Base-by-base conservation (phyloP, 2,113 vertebrate species). In the Cryptotis parvus region DNA sequence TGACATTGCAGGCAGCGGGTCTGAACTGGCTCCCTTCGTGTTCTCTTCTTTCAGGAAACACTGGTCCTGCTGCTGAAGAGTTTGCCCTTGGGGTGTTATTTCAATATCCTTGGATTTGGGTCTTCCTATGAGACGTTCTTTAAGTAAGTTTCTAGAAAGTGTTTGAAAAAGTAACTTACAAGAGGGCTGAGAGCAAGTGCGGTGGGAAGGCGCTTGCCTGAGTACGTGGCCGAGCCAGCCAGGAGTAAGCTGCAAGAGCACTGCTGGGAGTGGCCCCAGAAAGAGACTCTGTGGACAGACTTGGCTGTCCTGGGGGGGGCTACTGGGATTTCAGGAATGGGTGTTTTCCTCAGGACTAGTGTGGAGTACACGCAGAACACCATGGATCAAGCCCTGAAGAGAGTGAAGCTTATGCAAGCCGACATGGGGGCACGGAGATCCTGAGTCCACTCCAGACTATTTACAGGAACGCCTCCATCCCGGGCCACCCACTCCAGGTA, bases 81-180 rank as follows among this genome's bases (percentile, higher is more conserved):
- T 77, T 97, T 99, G 75, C 98, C 99, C 8, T 41, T 99, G 43
- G 98, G 98, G 93, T 99, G 98, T 95, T 98, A 98, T 90, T 99
- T 99, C 97, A 99, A 99, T 91, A 96, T 99, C 84, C 98, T 97
- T 81, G 97, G 97, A 91, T 99, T 99, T 89, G 98, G 99, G 16
- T 98, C 97, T 39, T 4, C 16, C 1, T 98, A 89, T 90, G 95
- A 98, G 41, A 9, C 87, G 41, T 85, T 92, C 49, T 95, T 95
- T 79, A 85, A 10, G 94, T 96, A 91, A 96, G 96, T 97, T 66
- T 81, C 45, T 84, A 37, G n/a, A 90, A 94, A 49, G 43, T 58
- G 55, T 58, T 20, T 58, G 3, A 4, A 14, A 31, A 1, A 15
- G 41, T 66, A 12, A 16, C 43, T 11, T 20, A 8, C 35, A 78